Conservation (phyloP, 2,797 vertebrate genomes). For the Acanthis flammea region DNA sequence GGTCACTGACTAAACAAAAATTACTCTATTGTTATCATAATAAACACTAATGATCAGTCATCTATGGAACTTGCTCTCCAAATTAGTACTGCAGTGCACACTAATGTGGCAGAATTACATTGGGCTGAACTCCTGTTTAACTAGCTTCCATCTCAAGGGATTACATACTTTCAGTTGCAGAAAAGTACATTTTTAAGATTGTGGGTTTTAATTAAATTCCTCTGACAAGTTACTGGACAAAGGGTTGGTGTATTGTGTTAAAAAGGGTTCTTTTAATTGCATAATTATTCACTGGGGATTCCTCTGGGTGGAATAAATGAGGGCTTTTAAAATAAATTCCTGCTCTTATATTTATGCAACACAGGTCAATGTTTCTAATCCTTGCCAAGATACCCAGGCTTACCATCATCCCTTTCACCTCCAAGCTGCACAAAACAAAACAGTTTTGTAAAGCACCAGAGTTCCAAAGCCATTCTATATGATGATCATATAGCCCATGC, state of each 20-base stretch:
- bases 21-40: neutral
- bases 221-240: slow-evolving; percentile 61
- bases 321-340: neutral
- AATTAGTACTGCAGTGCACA: slow-evolving; percentile 22
- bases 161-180: slow-evolving; percentile 13
- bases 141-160: slow-evolving; percentile 34
- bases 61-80: slow-evolving; percentile 23
- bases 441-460: neutral
- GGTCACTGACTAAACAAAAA: slow-evolving; percentile 34
- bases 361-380: neutral
- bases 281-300: slow-evolving; percentile 39
- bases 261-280: neutral
- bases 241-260: neutral
- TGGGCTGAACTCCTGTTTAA: slow-evolving; percentile 30
- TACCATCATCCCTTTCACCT: neutral
- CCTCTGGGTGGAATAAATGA: neutral
- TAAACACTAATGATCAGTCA: slow-evolving; percentile 38
- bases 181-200: slow-evolving; percentile 38
- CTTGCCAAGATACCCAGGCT: neutral
- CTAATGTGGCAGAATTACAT: slow-evolving; percentile 33
- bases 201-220: slow-evolving; percentile 63
- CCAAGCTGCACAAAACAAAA: neutral
- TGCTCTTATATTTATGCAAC: neutral
- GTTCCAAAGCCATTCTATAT: neutral
- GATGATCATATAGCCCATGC: neutral